Percentiles rank a stretch among this genome's conserved stretches.
These are phyloP conservation scores for Trididemnum clinides DNA, from an alignment of 23 tunicate species.

Conservation along the genomic window DNA sequence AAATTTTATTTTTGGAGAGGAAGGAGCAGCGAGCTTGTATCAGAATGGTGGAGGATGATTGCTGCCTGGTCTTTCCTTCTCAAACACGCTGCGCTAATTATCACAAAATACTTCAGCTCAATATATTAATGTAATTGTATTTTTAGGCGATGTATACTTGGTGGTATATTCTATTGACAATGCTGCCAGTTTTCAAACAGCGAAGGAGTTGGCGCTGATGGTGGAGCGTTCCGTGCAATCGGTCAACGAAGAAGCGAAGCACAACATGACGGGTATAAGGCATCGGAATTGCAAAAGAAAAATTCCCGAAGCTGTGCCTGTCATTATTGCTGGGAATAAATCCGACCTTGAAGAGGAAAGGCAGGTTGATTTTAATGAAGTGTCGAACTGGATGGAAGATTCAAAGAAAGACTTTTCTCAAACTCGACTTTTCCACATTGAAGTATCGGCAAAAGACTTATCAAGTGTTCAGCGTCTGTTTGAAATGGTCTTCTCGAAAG, in stretches of 20 bases:
- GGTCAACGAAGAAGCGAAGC: neutral
- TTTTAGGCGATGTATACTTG: slow-evolving; percentile 69
- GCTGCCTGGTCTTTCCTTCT: too few species aligned
- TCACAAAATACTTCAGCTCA: too few species aligned
- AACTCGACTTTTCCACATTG: slow-evolving; percentile 33
- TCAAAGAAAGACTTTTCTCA: neutral
- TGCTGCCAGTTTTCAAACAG: slow-evolving; percentile 51
- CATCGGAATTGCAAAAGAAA: slow-evolving; percentile 27
- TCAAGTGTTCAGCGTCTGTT: slow-evolving; percentile 63
- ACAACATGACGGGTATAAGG: neutral
- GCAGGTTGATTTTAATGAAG: slow-evolving; percentile 3
- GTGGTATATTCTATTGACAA: slow-evolving; percentile 62
- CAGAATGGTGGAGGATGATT: too few species aligned
- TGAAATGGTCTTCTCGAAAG: slow-evolving; percentile 50
- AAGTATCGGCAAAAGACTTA: slow-evolving; percentile 57
- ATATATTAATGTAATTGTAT: too few species aligned
- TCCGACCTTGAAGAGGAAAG: slow-evolving; percentile 41
- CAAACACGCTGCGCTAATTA: too few species aligned
- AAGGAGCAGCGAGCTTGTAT: too few species aligned
- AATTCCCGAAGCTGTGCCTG: slow-evolving; percentile 12
- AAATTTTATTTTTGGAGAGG: too few species aligned
- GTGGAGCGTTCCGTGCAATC: slow-evolving; percentile 39
- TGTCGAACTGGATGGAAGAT: slow-evolving; percentile 42
- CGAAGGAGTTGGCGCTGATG: slow-evolving; percentile 57
- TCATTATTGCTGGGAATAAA: slow-evolving; percentile 69